Evolutionary conservation across 1,140 invertebrate species (phyloP), one percentile per base, ranked within the genome.

Genomic region (Sinella curviseta): DNA sequence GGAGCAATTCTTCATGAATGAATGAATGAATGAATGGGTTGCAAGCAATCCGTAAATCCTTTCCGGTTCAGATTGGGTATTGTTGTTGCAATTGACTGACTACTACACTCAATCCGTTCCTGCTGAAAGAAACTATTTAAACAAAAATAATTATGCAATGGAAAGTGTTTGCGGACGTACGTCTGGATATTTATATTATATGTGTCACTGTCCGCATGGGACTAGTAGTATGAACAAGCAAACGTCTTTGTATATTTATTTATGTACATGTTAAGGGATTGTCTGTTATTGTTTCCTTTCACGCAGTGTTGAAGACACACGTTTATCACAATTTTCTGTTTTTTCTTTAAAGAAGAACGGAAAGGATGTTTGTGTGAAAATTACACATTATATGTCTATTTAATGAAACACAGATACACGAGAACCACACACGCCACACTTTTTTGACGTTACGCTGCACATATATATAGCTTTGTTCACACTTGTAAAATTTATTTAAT

Each of bases 321-420:
- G 57, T 60, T 60, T 60, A 60, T 60, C 12, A 26, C 57, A n/a
- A 26, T 60, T 12, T n/a, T 60, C 39, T 48, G 39, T 60, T 60
- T 60, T 14, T 12, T 48, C 14, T n/a, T n/a, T 20, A 48, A 48
- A 48, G 20, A 48, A 48, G 20, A 20, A 12, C 39, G 20, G 57
- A 60, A n/a, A 12, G 57, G 57, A 60, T 60, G 57, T 60, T 60
- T 17, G 57, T 60, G 57, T 60, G 57, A 60, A 60, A 60, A 60
- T 60, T 60, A 60, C 57, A 60, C 57, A 60, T 60, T 60, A 26
- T n/a, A 60, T 26, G 24, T 60, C 57, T 26, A 48, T 48, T 48
- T 16, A 60, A 4, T 60, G 57, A n/a, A 60, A 60, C 57, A n/a
- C 57, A 60, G 12, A 26, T n/a, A n/a, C n/a, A n/a, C n/a, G n/a